Conservation (phyloP, 2,113 vertebrate genomes). For the Vidua chalybeata region DNA sequence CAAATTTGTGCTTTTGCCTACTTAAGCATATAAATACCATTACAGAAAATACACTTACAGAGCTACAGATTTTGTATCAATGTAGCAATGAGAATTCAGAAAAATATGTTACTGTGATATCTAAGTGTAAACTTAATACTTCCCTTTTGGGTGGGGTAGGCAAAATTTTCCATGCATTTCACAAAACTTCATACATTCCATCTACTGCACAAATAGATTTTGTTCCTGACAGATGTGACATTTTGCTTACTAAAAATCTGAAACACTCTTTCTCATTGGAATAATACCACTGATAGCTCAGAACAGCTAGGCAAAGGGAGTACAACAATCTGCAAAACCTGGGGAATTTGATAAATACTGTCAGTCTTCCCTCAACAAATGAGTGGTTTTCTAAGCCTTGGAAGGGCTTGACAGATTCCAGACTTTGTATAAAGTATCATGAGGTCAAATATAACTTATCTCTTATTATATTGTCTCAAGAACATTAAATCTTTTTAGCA, state of each 20-base stretch:
- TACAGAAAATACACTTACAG: not conserved
- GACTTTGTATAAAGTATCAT: not conserved
- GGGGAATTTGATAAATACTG: not conserved
- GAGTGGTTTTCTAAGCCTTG: not conserved
- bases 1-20: not conserved
- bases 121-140: not conserved
- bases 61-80: not conserved
- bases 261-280: not conserved
- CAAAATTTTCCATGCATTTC: not conserved
- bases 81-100: not conserved
- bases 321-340: not conserved
- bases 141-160: not conserved
- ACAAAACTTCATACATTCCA: not conserved
- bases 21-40: not conserved
- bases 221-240: not conserved
- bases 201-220: not conserved
- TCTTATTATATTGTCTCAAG: not conserved
- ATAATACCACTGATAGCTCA: not conserved
- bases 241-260: not conserved
- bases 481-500: not conserved
- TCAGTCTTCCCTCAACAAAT: not conserved
- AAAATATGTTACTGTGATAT: not conserved
- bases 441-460: not conserved
- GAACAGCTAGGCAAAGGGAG: not conserved
- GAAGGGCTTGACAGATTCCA: not conserved